Base-by-base conservation (phyloP, 2,113 vertebrate genomes). In the Emydura subglobosa region DNA sequence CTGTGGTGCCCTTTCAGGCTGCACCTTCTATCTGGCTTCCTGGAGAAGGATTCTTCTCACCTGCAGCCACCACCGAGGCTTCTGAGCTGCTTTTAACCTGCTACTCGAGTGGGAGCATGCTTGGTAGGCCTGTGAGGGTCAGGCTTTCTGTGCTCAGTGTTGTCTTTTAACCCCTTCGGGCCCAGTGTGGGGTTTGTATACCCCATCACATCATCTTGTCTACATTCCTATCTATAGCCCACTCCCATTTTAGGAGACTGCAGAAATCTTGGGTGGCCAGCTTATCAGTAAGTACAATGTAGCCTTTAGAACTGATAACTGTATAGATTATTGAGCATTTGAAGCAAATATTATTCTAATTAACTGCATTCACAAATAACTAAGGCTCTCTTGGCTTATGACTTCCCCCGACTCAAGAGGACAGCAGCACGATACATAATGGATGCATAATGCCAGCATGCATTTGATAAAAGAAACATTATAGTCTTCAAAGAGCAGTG, bases 261-360 rank as follows among this genome's bases (percentile, higher is more conserved):
- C 85, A 94, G 85, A 94, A 94, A 79, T 90, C 83, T 85, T 93
- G 78, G 51, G 78, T 94, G 93, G 91, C 49, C 87, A 88, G 86
- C 54, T 97, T 97, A 94, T 96, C 95, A 83, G 39, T 95, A 94
- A 95, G 90, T 96, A 95, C 87, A 94, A 96, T 34, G 87, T 96
- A 95, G 96, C 82, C 94, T 98, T 98, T 98, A 86, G 95, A 94
- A 91, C 80, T 57, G 79, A 94, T 87, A 94, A 96, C 90, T 51
- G 8, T 87, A 87, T 79, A 95, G 96, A 96, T 97, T 96, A 88
- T 85, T 82, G 91, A 95, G 91, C 96, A 97, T 90, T 95, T 97
- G 74, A 96, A 96, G 92, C 89, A 97, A 97, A 97, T 96, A 47
- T 97, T 96, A 84, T 91, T 97, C 94, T 97, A 97, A 98, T 98